Percentiles rank a stretch among this genome's conserved stretches.
These are phyloP conservation scores for Neomorphus geoffroyi DNA, from an alignment of 2,797 vertebrate genomes.

Conservation along the genomic window DNA sequence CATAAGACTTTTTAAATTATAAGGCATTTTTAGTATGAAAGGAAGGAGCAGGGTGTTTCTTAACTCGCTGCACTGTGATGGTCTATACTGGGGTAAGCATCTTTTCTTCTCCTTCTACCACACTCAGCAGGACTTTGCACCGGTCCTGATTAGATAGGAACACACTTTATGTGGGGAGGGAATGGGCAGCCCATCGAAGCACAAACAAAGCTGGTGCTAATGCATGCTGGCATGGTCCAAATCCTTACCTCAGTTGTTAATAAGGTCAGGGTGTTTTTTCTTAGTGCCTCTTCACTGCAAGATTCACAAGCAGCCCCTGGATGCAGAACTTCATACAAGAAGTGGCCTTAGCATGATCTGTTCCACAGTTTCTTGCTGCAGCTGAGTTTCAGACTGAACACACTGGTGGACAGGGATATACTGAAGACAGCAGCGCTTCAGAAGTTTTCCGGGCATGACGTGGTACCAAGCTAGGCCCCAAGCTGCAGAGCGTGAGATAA, in stretches of 20 bases:
- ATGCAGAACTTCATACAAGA: fast-evolving
- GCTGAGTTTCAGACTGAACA: background rate
- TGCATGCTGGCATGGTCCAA: background rate
- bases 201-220: background rate
- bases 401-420: background rate
- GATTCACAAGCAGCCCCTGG: background rate
- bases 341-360: background rate
- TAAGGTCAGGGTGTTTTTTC: background rate
- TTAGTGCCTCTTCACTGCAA: background rate
- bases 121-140: background rate
- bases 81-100: background rate
- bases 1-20: background rate
- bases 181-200: background rate
- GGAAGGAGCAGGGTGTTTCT: background rate
- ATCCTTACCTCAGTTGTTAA: background rate
- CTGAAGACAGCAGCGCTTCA: background rate
- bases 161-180: background rate
- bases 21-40: background rate
- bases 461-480: background rate
- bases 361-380: background rate
- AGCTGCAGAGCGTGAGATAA: background rate
- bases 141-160: background rate
- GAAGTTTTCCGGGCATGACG: fast-evolving
- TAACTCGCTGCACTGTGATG: background rate
- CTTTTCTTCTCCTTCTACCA: background rate